phyloP scores from a whole-genome alignment of 2,888 invertebrate species.

The Philereme vetulata region DNA sequence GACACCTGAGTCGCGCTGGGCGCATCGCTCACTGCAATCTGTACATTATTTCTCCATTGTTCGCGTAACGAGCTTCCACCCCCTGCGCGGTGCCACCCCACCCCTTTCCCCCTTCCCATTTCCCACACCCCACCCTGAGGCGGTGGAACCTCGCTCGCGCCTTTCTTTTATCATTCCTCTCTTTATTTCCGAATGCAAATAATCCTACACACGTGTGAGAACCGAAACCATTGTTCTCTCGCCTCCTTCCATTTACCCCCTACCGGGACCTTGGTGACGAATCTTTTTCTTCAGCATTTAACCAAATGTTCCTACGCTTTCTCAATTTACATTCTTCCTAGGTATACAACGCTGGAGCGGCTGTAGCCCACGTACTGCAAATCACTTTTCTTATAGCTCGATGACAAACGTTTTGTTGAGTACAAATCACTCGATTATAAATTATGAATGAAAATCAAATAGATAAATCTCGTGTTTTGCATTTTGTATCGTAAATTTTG shows the following conservation, averaged over 20 bases:
- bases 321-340: not conserved
- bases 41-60: constrained; percentile 85
- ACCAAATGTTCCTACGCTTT: constrained; percentile 68
- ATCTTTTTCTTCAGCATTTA: constrained; percentile 81
- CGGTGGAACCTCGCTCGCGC: constrained; percentile 83
- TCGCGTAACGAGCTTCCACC: constrained; percentile 82
- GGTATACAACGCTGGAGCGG: not conserved
- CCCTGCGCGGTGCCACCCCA: constrained; percentile 52
- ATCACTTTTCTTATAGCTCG: not conserved
- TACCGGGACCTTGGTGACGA: constrained; percentile 81
- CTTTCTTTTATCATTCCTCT: constrained; percentile 84
- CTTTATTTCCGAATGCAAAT: constrained; percentile 85
- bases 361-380: not conserved
- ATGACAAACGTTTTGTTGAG: not conserved
- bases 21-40: constrained; percentile 85
- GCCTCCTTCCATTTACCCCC: constrained; percentile 70
- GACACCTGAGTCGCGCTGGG: constrained; percentile 82
- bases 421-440: not conserved
- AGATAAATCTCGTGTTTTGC: too few relatives aligned
- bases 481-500: too few relatives aligned
- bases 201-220: constrained; percentile 85
- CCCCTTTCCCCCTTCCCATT: constrained; percentile 59
- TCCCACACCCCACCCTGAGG: constrained; percentile 82
- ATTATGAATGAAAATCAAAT: too few relatives aligned
- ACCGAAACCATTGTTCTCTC: constrained; percentile 85